Evolutionary conservation across 2,888 invertebrate genomes (phyloP).

Genomic region (Zygogramma bicolorata): DNA sequence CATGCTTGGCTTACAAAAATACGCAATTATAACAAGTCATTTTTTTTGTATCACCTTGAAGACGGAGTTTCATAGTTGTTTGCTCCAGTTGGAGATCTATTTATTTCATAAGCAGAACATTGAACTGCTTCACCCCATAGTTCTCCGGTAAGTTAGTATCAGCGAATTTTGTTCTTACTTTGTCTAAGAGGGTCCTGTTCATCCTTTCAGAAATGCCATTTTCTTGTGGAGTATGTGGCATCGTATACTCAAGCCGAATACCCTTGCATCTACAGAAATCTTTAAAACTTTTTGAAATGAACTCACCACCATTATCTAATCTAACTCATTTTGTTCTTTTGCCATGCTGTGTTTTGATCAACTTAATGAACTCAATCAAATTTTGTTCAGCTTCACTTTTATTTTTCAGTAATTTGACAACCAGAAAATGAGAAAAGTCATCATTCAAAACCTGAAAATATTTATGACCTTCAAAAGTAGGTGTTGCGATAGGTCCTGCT

Average conservation of each 20-base stretch:
- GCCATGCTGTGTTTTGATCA: constrained; percentile 38
- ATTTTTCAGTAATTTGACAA: constrained; percentile 34
- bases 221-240: constrained; percentile 46
- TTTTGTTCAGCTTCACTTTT: constrained; percentile 38
- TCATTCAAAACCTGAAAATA: constrained; percentile 43
- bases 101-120: constrained; percentile 49
- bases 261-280: constrained; percentile 35
- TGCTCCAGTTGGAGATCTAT: constrained; percentile 43
- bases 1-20: constrained; percentile 49
- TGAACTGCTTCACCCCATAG: constrained; percentile 48
- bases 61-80: constrained; percentile 39
- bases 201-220: constrained; percentile 49
- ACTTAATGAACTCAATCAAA: constrained; percentile 35
- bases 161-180: constrained; percentile 43
- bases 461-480: constrained; percentile 35
- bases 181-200: constrained; percentile 48
- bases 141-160: constrained; percentile 41
- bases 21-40: constrained; percentile 43
- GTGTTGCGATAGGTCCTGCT: no score
- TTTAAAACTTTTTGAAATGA: constrained; percentile 32
- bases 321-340: constrained; percentile 35
- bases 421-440: constrained; percentile 39
- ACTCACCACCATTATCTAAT: constrained; percentile 39
- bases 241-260: constrained; percentile 37
- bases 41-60: constrained; percentile 41